Base-by-base conservation (phyloP, 2,888 invertebrate genomes). In the Harmothoe impar region DNA sequence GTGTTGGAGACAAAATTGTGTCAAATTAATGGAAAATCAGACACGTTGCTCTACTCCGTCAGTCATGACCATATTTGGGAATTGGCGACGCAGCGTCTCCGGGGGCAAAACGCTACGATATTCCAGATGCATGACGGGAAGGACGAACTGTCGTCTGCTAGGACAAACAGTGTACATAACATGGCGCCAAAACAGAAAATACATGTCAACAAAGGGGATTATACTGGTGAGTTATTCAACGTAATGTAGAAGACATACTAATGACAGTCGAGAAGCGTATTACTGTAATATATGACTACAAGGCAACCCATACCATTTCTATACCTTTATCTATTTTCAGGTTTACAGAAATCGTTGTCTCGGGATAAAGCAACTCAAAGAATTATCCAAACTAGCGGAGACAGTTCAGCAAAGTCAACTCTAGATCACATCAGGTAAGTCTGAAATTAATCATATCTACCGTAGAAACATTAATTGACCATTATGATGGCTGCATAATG, bases 11-110 rank as follows among this genome's bases (percentile, higher is more conserved):
- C 15, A 3, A 62, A 20, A 15, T 62, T 62, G n/a, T 62, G 23
- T 20, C 23, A 62, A 62, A 62, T 62, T 20, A 20, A 62, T 20
- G 62, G 62, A n/a, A 62, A 62, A 20, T 62, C 62, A n/a, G 62
- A 62, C n/a, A 62, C 62, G 3, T n/a, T 62, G 20, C n/a, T 20
- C n/a, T 62, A 62, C 15, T n/a, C 62, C 62, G 15, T 62, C n/a
- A n/a, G 23, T n/a, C 62, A 62, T 62, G 62, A 62, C 62, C 62
- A 62, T 62, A 62, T 62, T n/a, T 62, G 62, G 62, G 12, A 62
- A 62, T n/a, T 62, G 20, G 62, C 20, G 23, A 3, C n/a, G 20
- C 20, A 62, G 20, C 62, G 62, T n/a, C 62, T 62, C 20, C 62
- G 23, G 3, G 62, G 20, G n/a, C 7, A 62, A 20, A 15, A 62